Evolutionary conservation across 2,797 vertebrate genomes (phyloP).

Genomic region (Amblyraja radiata): DNA sequence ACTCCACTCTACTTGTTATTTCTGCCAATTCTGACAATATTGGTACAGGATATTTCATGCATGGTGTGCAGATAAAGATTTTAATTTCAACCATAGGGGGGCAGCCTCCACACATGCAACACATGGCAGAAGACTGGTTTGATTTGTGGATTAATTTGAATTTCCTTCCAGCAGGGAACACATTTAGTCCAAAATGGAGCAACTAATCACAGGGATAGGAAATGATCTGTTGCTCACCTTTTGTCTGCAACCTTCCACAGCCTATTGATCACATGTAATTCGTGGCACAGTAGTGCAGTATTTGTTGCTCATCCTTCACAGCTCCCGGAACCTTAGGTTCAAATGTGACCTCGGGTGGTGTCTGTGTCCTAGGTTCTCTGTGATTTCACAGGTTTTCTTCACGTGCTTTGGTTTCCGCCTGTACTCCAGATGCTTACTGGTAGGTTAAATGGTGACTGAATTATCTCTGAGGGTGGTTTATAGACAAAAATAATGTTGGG

Average conservation of each 20-base stretch:
- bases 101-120: not conserved
- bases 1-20: not conserved
- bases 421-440: too few relatives aligned
- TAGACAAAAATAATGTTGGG: too few relatives aligned
- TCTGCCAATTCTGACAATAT: too few relatives aligned
- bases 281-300: too few relatives aligned
- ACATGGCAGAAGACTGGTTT: not conserved
- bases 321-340: too few relatives aligned
- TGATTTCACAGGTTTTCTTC: too few relatives aligned
- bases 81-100: slow-evolving; percentile 22
- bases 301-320: too few relatives aligned
- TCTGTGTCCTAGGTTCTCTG: too few relatives aligned
- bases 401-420: too few relatives aligned
- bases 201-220: not conserved
- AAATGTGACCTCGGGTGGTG: too few relatives aligned
- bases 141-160: not conserved
- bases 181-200: not conserved
- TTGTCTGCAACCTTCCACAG: not conserved
- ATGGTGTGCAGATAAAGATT: not conserved
- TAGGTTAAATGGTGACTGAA: too few relatives aligned
- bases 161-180: not conserved
- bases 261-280: not conserved
- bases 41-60: not conserved
- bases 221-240: not conserved
- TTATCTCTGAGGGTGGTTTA: too few relatives aligned